phyloP scores from a whole-genome alignment of 2,888 invertebrate genomes.

The Oscheius sp. region DNA sequence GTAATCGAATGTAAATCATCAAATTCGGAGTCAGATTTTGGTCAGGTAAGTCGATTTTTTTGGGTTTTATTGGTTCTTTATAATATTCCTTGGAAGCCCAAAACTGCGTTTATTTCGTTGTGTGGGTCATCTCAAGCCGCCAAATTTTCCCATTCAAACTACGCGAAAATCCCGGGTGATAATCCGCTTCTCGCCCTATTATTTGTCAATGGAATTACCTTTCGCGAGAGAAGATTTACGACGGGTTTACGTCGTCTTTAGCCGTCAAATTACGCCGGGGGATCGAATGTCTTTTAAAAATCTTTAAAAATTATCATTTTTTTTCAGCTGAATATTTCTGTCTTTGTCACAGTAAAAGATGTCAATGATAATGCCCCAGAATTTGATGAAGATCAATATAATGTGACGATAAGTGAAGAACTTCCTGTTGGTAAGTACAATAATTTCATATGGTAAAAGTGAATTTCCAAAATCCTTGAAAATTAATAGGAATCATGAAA shows the following conservation, averaged over 20 bases:
- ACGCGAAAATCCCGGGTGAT: too few relatives aligned
- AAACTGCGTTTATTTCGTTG: too few relatives aligned
- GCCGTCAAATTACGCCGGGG: not conserved
- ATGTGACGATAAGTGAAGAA: constrained; percentile 67
- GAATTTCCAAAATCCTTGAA: too few relatives aligned
- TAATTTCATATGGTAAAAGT: not conserved
- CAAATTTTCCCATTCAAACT: too few relatives aligned
- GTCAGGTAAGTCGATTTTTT: constrained; percentile 46
- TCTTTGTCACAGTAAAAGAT: constrained; percentile 70
- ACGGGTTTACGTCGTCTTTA: not conserved
- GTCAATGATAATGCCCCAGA: constrained; percentile 72
- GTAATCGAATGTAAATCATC: constrained; percentile 60
- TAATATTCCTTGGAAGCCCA: not conserved
- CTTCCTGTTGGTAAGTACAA: constrained; percentile 56
- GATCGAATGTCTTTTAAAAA: not conserved
- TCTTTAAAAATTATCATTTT: not conserved
- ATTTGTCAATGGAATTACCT: too few relatives aligned
- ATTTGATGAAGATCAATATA: constrained; percentile 65
- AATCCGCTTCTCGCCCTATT: too few relatives aligned
- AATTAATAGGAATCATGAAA: too few relatives aligned
- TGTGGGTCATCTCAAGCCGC: too few relatives aligned
- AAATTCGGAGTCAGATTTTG: constrained; percentile 58
- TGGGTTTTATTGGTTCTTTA: not conserved
- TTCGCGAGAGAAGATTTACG: too few relatives aligned
- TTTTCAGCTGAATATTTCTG: constrained; percentile 69